phyloP scores from a whole-genome alignment of 2,888 invertebrate genomes.

The Harpagoxenus sublaevis region DNA sequence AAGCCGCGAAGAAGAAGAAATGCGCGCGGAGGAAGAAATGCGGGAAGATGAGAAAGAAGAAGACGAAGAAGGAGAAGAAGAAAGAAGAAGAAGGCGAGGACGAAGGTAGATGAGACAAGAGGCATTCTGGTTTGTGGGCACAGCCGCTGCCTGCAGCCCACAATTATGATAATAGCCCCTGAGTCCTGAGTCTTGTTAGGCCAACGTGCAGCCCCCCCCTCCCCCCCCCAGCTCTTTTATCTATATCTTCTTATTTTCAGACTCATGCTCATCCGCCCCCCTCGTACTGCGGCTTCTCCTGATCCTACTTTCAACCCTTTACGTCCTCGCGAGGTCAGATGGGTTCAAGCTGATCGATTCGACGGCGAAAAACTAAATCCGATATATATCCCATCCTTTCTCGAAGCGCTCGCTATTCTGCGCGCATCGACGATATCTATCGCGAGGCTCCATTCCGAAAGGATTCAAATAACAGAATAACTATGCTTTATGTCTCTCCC shows the following conservation, averaged over 20 bases:
- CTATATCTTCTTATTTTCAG: slow-evolving; percentile 78
- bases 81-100: slow-evolving; percentile 60
- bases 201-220: slow-evolving; percentile 78
- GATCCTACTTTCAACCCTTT: slow-evolving; percentile 62
- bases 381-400: slow-evolving; percentile 17
- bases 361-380: slow-evolving; percentile 46
- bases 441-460: background rate
- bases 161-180: slow-evolving; percentile 86
- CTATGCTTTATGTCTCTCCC: background rate
- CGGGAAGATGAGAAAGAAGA: slow-evolving; percentile 66
- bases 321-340: slow-evolving; percentile 63
- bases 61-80: slow-evolving; percentile 45
- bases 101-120: slow-evolving; percentile 83
- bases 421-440: slow-evolving; percentile 21
- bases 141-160: slow-evolving; percentile 85
- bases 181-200: slow-evolving; percentile 85
- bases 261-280: slow-evolving; percentile 53
- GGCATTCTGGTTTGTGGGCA: slow-evolving; percentile 86
- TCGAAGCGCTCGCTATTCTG: background rate
- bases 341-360: slow-evolving; percentile 70
- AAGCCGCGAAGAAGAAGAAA: slow-evolving; percentile 64
- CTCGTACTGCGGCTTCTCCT: slow-evolving; percentile 57
- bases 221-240: slow-evolving; percentile 78
- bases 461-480: background rate
- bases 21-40: slow-evolving; percentile 23